phyloP scores from a whole-genome alignment of 2,797 vertebrate genomes.

The Microtus obscurus region DNA sequence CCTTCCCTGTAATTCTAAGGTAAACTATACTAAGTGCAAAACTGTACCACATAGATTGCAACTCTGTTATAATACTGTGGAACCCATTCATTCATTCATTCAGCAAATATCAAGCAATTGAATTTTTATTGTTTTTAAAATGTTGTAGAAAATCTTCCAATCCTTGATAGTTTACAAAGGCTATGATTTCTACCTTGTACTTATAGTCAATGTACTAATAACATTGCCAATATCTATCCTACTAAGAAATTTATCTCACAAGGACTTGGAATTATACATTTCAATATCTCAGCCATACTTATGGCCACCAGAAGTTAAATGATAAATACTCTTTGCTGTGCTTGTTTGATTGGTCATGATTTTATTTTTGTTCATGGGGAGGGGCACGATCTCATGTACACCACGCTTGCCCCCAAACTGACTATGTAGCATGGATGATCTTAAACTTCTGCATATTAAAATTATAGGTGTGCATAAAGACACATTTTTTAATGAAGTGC shows the following conservation, averaged over 20 bases:
- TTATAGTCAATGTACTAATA: constrained; percentile 22
- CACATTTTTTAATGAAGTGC: background rate
- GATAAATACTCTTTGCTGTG: background rate
- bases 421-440: background rate
- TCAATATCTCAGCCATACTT: constrained; percentile 11
- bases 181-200: constrained; percentile 20
- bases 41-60: background rate
- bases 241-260: constrained; percentile 9
- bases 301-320: background rate
- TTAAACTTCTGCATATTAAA: background rate
- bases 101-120: background rate
- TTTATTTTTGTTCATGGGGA: background rate
- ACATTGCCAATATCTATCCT: background rate
- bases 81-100: background rate
- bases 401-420: background rate
- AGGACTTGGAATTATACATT: constrained; percentile 37
- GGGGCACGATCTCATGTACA: background rate
- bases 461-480: background rate
- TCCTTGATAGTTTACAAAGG: constrained; percentile 29
- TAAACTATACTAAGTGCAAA: background rate
- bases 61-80: background rate
- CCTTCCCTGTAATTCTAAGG: background rate
- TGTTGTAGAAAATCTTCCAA: background rate
- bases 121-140: background rate
- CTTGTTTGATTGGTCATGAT: background rate